Evolutionary conservation across 2,888 invertebrate genomes (phyloP).

Genomic region (Tinea semifulvella): DNA sequence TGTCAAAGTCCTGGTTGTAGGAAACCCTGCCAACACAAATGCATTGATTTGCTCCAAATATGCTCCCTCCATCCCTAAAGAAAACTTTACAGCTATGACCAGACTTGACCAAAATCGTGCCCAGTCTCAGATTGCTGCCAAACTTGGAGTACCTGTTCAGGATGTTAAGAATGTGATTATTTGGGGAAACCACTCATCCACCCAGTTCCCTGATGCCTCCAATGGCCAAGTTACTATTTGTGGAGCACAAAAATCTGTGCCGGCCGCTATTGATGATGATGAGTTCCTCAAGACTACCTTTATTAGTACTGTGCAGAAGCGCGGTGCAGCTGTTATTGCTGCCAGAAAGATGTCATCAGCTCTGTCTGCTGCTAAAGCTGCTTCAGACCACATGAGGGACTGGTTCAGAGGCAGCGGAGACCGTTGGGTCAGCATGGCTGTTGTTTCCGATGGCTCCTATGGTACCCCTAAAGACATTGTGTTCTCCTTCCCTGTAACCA

Average conservation of each 20-base stretch:
- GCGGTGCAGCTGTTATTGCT: conserved; percentile 96
- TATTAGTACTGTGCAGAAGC: conserved; percentile 92
- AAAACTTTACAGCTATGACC: conserved; percentile 98
- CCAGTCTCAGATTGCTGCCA: conserved; percentile 84
- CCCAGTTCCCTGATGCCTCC: conserved; percentile 95
- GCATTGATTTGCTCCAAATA: conserved; percentile 95
- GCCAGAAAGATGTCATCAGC: conserved; percentile 98
- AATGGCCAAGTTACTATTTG: conserved; percentile 72
- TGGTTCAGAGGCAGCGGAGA: conserved; percentile 92
- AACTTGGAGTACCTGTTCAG: conserved; percentile 72
- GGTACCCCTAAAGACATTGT: conserved; percentile 89
- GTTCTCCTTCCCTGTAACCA: conserved; percentile 94
- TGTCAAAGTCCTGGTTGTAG: conserved; percentile 95
- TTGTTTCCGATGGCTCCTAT: conserved; percentile 95
- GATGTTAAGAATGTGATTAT: conserved; percentile 92
- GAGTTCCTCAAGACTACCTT: conserved; percentile 84
- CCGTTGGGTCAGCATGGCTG: conserved; percentile 94
- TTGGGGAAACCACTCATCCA: conserved; percentile 99
- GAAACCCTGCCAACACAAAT: conserved; percentile 99
- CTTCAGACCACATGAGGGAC: conserved; percentile 96
- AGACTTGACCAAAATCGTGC: conserved; percentile 98
- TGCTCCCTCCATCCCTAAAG: conserved; percentile 93
- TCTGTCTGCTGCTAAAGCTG: conserved; percentile 98
- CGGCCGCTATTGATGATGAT: conserved; percentile 81
- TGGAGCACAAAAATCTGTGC: conserved; percentile 66